phyloP scores from a whole-genome alignment of 35 echinoderm and acorn worm species.

The Hemicentrotus pulcherrimus region DNA sequence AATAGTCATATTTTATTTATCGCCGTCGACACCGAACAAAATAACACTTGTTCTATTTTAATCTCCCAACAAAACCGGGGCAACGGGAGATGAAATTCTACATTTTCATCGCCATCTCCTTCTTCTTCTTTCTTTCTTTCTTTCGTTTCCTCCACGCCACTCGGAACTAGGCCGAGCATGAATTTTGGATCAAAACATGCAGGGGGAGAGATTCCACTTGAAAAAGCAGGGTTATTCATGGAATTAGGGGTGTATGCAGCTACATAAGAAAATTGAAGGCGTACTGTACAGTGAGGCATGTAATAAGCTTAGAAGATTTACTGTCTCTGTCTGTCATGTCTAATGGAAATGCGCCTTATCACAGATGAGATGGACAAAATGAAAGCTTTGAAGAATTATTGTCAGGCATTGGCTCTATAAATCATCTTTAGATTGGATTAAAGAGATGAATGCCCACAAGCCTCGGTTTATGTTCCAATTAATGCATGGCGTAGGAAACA shows the following conservation, averaged over 20 bases:
- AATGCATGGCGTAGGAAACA: too few relatives aligned
- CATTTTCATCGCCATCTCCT: neutral
- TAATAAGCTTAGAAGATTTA: neutral
- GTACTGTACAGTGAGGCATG: neutral
- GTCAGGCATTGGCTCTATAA: neutral
- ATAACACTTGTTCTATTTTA: constrained; percentile 37
- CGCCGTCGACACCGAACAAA: neutral
- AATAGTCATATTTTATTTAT: constrained; percentile 48
- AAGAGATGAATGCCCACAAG: neutral
- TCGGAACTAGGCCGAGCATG: constrained; percentile 25
- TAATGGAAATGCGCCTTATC: neutral
- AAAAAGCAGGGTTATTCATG: neutral
- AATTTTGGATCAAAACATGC: constrained; percentile 11
- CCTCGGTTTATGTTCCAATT: neutral
- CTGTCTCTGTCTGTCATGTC: neutral
- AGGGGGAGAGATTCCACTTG: neutral
- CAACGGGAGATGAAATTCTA: neutral
- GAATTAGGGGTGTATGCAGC: neutral
- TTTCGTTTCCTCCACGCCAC: neutral
- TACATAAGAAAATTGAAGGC: neutral
- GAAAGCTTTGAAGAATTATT: neutral
- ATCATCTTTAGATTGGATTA: neutral
- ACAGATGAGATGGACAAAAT: neutral
- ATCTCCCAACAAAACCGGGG: neutral
- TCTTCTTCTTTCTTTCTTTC: neutral